Evolutionary conservation across 2,888 invertebrate species (phyloP), one percentile per base, ranked within the genome.

Genomic region (Pseudococcus jackbeardsleyi): DNA sequence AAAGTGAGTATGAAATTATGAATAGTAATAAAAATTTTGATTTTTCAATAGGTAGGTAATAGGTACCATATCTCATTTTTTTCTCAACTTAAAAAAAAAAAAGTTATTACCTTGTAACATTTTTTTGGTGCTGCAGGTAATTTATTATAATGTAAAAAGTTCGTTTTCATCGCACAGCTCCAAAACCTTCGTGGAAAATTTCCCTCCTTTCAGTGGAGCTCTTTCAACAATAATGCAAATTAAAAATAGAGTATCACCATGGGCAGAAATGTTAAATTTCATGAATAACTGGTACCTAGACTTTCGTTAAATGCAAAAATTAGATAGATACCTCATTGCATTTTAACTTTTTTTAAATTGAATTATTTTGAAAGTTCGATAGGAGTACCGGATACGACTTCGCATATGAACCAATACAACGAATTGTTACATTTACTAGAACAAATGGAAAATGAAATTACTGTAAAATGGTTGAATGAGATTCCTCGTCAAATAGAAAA

Each of bases 1-100:
- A 95, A 96, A 91, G 93, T 93, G 90, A 93, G 87, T 39, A 82
- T n/a, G 42, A 42, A 6, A 42, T 39, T 6, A 3, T 39, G 39
- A 39, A 7, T n/a, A 7, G 17, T 54, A n/a, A 54, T n/a, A 4
- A 54, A 0, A 54, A n/a, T 17, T 54, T 54, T n/a, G 11, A n/a
- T n/a, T n/a, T n/a, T n/a, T n/a, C n/a, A n/a, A n/a, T n/a, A n/a
- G n/a, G n/a, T n/a, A n/a, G n/a, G n/a, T n/a, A n/a, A n/a, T n/a
- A n/a, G n/a, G n/a, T n/a, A n/a, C n/a, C n/a, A n/a, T n/a, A n/a
- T n/a, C n/a, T n/a, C n/a, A n/a, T n/a, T n/a, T n/a, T n/a, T n/a
- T n/a, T n/a, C n/a, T n/a, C n/a, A n/a, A n/a, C n/a, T n/a, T n/a
- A n/a, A n/a, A n/a, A n/a, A n/a, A n/a, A n/a, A 2, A 46, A 5